phyloP scores from a whole-genome alignment of 2,797 vertebrate genomes.

The Oreochromis mossambicus region DNA sequence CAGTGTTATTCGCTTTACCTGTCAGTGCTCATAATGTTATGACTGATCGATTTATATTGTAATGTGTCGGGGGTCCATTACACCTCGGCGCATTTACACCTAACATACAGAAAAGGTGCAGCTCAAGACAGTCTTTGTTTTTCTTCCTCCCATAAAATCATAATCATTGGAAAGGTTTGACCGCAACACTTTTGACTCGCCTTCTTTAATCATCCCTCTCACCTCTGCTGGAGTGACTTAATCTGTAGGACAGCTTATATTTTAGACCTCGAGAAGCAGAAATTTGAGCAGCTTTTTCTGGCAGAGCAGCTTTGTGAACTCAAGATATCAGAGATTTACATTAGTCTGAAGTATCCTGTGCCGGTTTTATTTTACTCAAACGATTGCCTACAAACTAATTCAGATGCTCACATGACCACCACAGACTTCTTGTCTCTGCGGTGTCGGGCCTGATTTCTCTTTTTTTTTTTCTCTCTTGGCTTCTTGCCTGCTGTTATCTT shows the following conservation, averaged over 20 bases:
- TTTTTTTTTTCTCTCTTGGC: background rate
- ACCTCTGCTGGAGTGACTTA: background rate
- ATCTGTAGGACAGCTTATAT: background rate
- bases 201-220: background rate
- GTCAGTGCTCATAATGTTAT: background rate
- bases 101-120: background rate
- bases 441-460: background rate
- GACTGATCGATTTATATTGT: background rate
- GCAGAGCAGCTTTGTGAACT: background rate
- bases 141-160: background rate
- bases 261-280: background rate
- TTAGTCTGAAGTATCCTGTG: background rate
- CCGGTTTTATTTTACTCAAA: background rate
- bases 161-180: background rate
- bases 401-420: background rate
- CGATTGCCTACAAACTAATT: background rate
- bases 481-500: slow-evolving; percentile 1
- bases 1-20: background rate
- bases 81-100: rapidly evolving
- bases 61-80: background rate
- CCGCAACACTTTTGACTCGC: background rate
- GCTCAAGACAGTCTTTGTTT: background rate
- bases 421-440: background rate
- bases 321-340: background rate
- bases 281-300: background rate